phyloP scores from a whole-genome alignment of 2,797 vertebrate species.

The Poecile montanus region DNA sequence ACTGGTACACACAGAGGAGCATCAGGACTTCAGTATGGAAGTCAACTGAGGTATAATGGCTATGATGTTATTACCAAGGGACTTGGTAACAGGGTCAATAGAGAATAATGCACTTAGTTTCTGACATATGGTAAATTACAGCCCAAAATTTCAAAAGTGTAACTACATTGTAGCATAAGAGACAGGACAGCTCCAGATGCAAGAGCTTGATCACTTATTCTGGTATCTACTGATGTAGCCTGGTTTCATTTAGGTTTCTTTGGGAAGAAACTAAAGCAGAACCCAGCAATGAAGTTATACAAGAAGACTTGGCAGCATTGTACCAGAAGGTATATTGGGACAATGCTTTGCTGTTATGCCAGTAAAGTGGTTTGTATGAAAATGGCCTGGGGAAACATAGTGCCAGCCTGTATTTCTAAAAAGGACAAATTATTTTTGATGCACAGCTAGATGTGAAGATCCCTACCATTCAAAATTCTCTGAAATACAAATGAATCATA shows the following conservation, averaged over 20 bases:
- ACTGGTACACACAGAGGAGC: not conserved
- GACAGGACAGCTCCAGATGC: not conserved
- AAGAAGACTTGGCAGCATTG: not conserved
- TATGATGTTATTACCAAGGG: not conserved
- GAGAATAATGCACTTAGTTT: not conserved
- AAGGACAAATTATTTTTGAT: not conserved
- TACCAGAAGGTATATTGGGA: not conserved
- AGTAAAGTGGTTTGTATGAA: not conserved
- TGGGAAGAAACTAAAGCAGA: not conserved
- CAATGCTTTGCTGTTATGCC: not conserved
- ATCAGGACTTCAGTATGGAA: not conserved
- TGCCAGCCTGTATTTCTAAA: not conserved
- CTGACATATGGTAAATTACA: not conserved
- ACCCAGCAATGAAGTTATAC: not conserved
- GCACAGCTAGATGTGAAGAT: not conserved
- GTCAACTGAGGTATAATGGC: not conserved
- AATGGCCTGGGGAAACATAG: not conserved
- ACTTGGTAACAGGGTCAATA: not conserved
- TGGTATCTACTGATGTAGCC: not conserved
- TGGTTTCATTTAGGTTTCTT: not conserved
- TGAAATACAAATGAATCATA: not conserved
- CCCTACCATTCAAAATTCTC: not conserved
- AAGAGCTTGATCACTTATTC: not conserved
- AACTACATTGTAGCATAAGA: not conserved
- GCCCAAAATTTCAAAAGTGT: not conserved